Conservation (phyloP, 2,888 invertebrate genomes). For the Eilema griseolum region DNA sequence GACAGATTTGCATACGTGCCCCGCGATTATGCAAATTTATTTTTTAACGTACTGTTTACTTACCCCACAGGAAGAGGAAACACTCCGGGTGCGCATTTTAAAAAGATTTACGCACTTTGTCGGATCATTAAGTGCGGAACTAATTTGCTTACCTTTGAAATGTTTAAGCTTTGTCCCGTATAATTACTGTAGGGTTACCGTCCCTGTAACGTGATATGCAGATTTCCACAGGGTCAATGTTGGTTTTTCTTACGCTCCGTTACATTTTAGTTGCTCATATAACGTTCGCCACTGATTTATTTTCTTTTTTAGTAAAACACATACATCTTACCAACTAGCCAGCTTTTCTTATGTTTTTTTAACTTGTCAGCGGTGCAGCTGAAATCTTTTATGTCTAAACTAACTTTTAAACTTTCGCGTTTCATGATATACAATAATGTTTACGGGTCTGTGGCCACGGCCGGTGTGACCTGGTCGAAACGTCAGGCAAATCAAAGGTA, state of each 20-base stretch:
- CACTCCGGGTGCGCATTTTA: slow-evolving; percentile 81
- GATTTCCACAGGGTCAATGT: slow-evolving; percentile 67
- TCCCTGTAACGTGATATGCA: slow-evolving; percentile 82
- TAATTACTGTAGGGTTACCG: slow-evolving; percentile 79
- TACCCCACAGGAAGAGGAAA: slow-evolving; percentile 78
- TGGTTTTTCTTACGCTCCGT: slow-evolving; percentile 62
- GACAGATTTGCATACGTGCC: slow-evolving; percentile 83
- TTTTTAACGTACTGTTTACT: slow-evolving; percentile 82
- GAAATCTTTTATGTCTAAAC: no score
- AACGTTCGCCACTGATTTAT: slow-evolving; percentile 21
- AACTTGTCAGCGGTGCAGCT: background rate
- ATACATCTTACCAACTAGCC: background rate
- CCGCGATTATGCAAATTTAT: slow-evolving; percentile 84
- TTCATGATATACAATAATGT: no score
- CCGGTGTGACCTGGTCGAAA: no score
- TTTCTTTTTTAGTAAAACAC: slow-evolving; percentile 22
- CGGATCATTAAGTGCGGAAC: slow-evolving; percentile 87
- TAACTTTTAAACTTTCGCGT: no score
- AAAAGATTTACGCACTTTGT: slow-evolving; percentile 87
- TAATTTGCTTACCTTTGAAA: slow-evolving; percentile 87
- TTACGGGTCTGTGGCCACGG: no score
- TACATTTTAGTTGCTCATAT: slow-evolving; percentile 36
- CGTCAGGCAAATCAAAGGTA: no score
- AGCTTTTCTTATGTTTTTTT: background rate
- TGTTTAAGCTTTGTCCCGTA: slow-evolving; percentile 83